Conservation (phyloP, 2,797 vertebrate species). For the Siniperca scherzeri region DNA sequence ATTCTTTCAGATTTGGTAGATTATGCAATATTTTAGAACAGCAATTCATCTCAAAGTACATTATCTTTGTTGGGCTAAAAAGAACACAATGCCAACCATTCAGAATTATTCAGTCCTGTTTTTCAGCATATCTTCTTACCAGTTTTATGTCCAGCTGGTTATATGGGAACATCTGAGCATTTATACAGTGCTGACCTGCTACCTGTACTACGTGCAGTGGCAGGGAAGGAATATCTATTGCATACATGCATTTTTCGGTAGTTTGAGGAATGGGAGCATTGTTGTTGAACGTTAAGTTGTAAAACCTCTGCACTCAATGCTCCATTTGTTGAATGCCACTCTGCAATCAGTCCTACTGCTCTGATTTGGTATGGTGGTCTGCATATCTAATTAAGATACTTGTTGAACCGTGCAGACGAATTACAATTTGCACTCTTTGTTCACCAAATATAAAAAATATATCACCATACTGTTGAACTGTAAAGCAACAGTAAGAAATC, state of each 20-base stretch:
- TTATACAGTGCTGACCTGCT: conserved; percentile 9
- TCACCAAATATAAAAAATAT: conserved; percentile 1
- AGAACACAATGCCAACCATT: neutral
- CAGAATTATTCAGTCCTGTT: conserved; percentile 4
- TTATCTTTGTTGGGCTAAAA: neutral
- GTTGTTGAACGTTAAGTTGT: conserved; percentile 27
- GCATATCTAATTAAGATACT: conserved; percentile 24
- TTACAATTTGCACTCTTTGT: conserved; percentile 12
- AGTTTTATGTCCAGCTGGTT: conserved; percentile 16
- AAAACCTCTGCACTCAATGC: conserved; percentile 1
- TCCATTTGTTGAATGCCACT: neutral
- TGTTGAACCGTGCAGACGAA: conserved; percentile 28
- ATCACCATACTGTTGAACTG: neutral
- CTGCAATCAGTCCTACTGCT: conserved; percentile 13
- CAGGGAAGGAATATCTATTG: conserved; percentile 12
- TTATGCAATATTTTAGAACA: conserved; percentile 4
- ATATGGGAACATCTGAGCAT: conserved; percentile 9
- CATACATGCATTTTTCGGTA: conserved; percentile 5
- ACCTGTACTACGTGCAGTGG: neutral
- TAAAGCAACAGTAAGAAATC: conserved; percentile 16
- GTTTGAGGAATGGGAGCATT: conserved; percentile 12
- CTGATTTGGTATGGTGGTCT: conserved; percentile 7
- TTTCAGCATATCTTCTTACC: neutral
- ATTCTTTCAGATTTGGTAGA: neutral
- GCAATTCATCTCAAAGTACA: neutral